These are phyloP conservation scores for Heliconius hermathena DNA, from an alignment of 1,140 invertebrate species.

Conservation along the genomic window DNA sequence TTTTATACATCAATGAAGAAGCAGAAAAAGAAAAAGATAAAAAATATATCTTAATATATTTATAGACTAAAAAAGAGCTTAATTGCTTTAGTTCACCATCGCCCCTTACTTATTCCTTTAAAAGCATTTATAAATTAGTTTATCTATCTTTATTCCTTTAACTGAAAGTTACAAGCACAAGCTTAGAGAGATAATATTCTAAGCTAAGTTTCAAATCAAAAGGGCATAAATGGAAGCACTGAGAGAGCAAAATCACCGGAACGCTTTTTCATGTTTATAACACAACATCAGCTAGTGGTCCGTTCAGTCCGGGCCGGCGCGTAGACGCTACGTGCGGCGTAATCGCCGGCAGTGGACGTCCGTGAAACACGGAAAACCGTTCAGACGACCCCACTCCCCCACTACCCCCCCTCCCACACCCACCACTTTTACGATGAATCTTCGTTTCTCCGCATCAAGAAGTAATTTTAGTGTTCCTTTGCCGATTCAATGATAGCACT, in stretches of 20 bases:
- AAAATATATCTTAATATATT: too few species aligned
- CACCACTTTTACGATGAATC: conserved; percentile 81
- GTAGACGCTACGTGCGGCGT: conserved; percentile 68
- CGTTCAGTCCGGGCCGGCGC: conserved; percentile 49
- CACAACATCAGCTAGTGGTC: conserved; percentile 71
- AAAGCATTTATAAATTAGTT: not conserved
- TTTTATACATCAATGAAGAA: too few species aligned
- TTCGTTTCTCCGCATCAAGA: conserved; percentile 81
- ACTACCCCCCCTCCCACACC: conserved; percentile 49
- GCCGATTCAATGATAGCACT: conserved; percentile 81
- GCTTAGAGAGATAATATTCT: conserved; percentile 1
- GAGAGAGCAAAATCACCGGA: conserved; percentile 67
- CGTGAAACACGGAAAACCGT: conserved; percentile 79
- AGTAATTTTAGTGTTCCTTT: conserved; percentile 82
- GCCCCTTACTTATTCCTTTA: not conserved
- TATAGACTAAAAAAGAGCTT: too few species aligned
- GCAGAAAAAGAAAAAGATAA: too few species aligned
- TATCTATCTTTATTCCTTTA: not conserved
- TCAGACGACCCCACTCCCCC: conserved; percentile 65
- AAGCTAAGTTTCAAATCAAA: conserved; percentile 27
- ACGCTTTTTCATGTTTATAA: conserved; percentile 79
- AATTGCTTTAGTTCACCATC: not conserved
- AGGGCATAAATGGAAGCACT: conserved; percentile 62
- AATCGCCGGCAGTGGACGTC: conserved; percentile 72
- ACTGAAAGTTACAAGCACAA: not conserved